phyloP scores from a whole-genome alignment of 2,888 invertebrate genomes.

The Thumatha senex region DNA sequence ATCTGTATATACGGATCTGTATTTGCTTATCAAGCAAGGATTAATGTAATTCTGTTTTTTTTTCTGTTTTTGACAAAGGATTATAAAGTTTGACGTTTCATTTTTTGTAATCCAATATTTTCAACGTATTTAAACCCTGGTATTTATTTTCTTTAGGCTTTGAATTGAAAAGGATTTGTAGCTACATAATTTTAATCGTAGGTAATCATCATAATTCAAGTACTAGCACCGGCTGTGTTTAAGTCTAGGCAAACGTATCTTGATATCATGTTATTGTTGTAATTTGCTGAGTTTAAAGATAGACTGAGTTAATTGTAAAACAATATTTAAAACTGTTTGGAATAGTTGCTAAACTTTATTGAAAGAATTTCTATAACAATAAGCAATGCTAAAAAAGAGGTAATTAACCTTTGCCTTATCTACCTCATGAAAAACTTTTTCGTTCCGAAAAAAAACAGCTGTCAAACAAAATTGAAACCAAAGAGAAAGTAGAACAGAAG shows the following conservation, averaged over 20 bases:
- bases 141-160: neutral
- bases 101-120: neutral
- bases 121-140: neutral
- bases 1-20: neutral
- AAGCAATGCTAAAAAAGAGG: too few species aligned
- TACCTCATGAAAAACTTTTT: neutral
- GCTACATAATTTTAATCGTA: too few species aligned
- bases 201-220: too few species aligned
- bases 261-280: too few species aligned
- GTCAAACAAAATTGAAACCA: constrained; percentile 14
- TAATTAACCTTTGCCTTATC: neutral
- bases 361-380: too few species aligned
- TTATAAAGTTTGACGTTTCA: neutral
- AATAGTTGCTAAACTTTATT: too few species aligned
- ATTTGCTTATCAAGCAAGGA: neutral
- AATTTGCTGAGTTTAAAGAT: too few species aligned
- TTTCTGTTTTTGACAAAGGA: neutral
- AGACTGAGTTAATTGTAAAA: too few species aligned
- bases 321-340: neutral
- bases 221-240: too few species aligned
- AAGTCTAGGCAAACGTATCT: too few species aligned
- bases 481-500: constrained; percentile 28
- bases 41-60: neutral
- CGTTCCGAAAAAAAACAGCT: constrained; percentile 1
- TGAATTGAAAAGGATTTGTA: too few species aligned